Evolutionary conservation across 2,113 vertebrate species (phyloP), one percentile per base, ranked within the genome.

Genomic region (Zeus faber): DNA sequence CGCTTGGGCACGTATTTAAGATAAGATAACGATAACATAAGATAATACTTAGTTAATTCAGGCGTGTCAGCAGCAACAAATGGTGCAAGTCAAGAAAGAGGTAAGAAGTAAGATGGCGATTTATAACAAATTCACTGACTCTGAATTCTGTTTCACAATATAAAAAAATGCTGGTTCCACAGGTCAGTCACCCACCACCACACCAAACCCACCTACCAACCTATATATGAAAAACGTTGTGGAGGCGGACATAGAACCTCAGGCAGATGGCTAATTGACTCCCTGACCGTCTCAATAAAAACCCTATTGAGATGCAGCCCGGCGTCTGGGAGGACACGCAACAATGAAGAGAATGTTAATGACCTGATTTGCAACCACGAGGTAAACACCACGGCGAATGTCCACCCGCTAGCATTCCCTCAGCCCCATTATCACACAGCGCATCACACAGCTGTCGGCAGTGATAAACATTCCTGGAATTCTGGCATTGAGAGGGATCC

Each of bases 311-410:
- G 72, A 84, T 83, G 60, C 78, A 69, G 68, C 46, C 13, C 21
- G 0, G 49, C 18, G 11, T 67, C 67, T 65, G 64, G 68, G 62
- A 58, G 53, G 40, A n/a, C 53, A 18, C 24, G 54, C 43, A 72
- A 79, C 82, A 76, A 80, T 75, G 76, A 79, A 44, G 57, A 50
- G 78, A 84, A 81, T 86, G 72, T 76, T 80, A 81, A 84, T 80
- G 76, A 66, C 49, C 66, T 33, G 49, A 33, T 63, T 65, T 66
- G 54, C 8, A 50, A 57, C 65, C 65, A 68, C 58, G 65, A 83
- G 65, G 77, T 83, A 83, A 81, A 86, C 76, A 77, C 18, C 40
- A 21, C 47, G 55, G 6, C 49, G 62, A 67, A 61, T 71, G 60
- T 20, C 61, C 9, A 60, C 65, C 56, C 60, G 54, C 63, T n/a